phyloP scores from a whole-genome alignment of 2,888 invertebrate species.

The Aplocera efformata region DNA sequence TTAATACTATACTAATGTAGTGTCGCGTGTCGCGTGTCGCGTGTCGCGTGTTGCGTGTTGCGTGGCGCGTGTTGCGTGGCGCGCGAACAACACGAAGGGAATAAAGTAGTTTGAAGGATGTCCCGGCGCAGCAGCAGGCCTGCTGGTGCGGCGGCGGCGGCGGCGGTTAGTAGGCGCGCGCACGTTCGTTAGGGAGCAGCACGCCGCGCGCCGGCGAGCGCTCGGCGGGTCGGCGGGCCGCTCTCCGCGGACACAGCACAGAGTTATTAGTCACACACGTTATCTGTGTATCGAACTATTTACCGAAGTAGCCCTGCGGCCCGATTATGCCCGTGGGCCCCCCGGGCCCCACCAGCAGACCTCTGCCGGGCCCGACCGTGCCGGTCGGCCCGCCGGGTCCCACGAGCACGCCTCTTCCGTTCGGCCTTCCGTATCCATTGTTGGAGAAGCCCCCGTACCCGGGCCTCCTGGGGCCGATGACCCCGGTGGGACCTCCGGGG shows the following conservation, averaged over 20 bases:
- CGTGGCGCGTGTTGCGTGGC: too few species aligned
- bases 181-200: slow-evolving; percentile 25
- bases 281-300: slow-evolving; percentile 37
- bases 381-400: slow-evolving; percentile 68
- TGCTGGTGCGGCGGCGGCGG: too few species aligned
- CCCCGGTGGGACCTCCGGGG: slow-evolving; percentile 61
- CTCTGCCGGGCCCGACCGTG: slow-evolving; percentile 42
- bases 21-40: too few species aligned
- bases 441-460: slow-evolving; percentile 23
- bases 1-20: too few species aligned
- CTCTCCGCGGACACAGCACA: too few species aligned
- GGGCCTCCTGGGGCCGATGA: slow-evolving; percentile 41
- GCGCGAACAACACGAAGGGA: too few species aligned
- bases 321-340: slow-evolving; percentile 63
- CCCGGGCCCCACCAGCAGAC: slow-evolving; percentile 61
- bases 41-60: too few species aligned
- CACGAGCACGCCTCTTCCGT: slow-evolving; percentile 44
- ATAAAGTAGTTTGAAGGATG: too few species aligned
- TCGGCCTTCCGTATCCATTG: slow-evolving; percentile 40
- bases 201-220: too few species aligned
- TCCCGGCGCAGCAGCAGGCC: too few species aligned
- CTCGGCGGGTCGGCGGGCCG: neutral
- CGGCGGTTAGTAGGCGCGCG: slow-evolving; percentile 22
- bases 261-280: slow-evolving; percentile 8
- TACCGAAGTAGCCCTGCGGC: slow-evolving; percentile 61